Base-by-base conservation (phyloP, 2,797 vertebrate species). In the Ctenosaura bakeri region DNA sequence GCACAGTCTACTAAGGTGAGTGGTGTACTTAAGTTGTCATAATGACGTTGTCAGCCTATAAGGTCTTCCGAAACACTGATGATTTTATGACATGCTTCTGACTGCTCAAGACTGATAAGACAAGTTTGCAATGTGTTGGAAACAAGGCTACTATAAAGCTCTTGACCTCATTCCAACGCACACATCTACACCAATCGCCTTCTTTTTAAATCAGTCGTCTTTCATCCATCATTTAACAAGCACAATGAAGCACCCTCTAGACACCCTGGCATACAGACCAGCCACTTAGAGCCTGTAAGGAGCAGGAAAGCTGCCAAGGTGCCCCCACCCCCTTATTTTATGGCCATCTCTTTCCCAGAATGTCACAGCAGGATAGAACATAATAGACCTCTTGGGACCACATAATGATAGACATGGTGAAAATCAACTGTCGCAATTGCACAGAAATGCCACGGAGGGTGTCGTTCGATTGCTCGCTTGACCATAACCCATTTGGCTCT, bases 131-230 rank as follows among this genome's bases (percentile, higher is more conserved):
- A 64, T 64, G 62, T 64, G 22, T 22, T 32, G 26, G 66, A 32
- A 32, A 69, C 6, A 32, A 26, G 38, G 10, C 42, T 22, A 42
- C 16, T 10, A 26, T 50, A 4, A 50, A 76, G 42, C 35, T 6
- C n/a, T 42, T 42, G 22, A 18, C 35, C 4, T 18, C 74, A 22
- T 76, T 56, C 32, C 79, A 76, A n/a, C 35, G 5, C 74, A 42
- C 74, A 76, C 38, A 76, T 83, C 24, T 1, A 16, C n/a, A n/a
- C 64, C 54, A 54, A 89, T n/a, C 2, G 59, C 42, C 62, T 4
- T 18, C 0, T 0, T 52, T 93, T 62, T n/a, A 35, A 64, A 26
- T 26, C 42, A 46, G 38, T 2, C 0, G 3, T 6, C 12, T 1
- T 83, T 66, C 62, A 90, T 78, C 26, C 3, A 26, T 74, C 74